Conservation (phyloP, 2,113 vertebrate species). For the Ovis canadensis region DNA sequence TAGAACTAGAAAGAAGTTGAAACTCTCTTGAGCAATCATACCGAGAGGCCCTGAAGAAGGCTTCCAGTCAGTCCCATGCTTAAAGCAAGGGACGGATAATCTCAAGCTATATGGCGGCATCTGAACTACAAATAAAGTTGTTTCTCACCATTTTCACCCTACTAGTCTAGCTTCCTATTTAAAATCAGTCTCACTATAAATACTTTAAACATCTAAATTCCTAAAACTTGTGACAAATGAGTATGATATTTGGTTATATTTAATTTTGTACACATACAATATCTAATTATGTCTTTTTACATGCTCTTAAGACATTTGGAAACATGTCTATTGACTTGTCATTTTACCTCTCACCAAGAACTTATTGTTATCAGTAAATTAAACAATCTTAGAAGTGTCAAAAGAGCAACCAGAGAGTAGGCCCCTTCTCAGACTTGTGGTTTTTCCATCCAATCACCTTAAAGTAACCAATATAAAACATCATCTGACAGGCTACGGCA, state of each 20-base stretch:
- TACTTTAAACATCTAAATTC: constrained; percentile 17
- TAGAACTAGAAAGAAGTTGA: not conserved
- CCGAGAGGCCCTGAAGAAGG: not conserved
- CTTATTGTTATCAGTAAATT: not conserved
- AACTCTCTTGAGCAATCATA: not conserved
- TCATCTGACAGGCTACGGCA: not conserved
- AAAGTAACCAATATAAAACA: not conserved
- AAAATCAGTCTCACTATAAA: constrained; percentile 14
- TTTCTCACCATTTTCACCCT: not conserved
- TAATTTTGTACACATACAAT: not conserved
- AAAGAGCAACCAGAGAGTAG: not conserved
- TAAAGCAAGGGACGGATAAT: not conserved
- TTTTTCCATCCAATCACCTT: not conserved
- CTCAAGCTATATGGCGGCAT: not conserved
- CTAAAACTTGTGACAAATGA: not conserved
- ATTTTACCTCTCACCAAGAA: not conserved
- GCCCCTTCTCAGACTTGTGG: not conserved
- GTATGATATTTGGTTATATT: not conserved
- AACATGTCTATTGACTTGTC: not conserved
- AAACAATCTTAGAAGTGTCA: constrained; percentile 6
- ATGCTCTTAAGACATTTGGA: not conserved
- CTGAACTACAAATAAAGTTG: not conserved
- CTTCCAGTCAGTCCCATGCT: not conserved
- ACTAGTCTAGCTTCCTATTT: not conserved
- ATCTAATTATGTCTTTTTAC: not conserved